A percentile compares a stretch with the other conserved stretches of the same genome.
These are phyloP conservation scores for Falco cherrug DNA, from an alignment of 2,797 vertebrate species.

Conservation along the genomic window DNA sequence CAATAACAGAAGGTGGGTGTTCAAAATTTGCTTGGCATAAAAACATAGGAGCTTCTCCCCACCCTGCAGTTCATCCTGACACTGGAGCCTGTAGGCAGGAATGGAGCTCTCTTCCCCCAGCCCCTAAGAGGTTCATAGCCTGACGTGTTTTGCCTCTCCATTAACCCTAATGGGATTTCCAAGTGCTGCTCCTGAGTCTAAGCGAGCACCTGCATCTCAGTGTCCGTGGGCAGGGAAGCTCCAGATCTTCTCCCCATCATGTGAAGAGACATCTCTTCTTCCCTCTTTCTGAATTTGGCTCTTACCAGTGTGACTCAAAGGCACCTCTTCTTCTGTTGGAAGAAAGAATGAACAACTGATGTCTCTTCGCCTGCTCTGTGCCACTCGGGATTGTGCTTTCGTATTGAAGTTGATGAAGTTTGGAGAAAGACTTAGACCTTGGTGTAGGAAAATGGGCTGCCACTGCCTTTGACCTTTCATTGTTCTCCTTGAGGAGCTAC, in stretches of 20 bases:
- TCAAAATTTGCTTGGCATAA: background rate
- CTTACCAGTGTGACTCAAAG: background rate
- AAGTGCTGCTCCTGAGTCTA: background rate
- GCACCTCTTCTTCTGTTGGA: background rate
- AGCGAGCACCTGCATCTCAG: rapidly evolving
- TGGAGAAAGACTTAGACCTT: background rate
- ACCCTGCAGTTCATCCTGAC: background rate
- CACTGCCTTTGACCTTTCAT: background rate
- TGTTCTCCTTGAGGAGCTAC: background rate
- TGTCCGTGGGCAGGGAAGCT: background rate
- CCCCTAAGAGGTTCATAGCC: background rate
- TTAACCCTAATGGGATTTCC: background rate
- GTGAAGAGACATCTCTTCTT: background rate
- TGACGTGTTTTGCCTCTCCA: background rate
- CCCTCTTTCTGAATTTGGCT: background rate
- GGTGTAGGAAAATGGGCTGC: conserved; percentile 13
- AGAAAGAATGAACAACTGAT: background rate
- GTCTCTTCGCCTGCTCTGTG: background rate
- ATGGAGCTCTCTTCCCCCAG: rapidly evolving
- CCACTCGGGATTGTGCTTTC: background rate
- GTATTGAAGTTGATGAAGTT: background rate
- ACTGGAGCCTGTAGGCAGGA: background rate
- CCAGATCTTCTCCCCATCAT: rapidly evolving
- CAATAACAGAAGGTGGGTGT: background rate
- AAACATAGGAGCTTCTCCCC: background rate